Percentiles rank a stretch among this genome's conserved stretches.
Evolutionary conservation across 2,113 vertebrate species (phyloP).

Genomic region (Diadophis punctatus): DNA sequence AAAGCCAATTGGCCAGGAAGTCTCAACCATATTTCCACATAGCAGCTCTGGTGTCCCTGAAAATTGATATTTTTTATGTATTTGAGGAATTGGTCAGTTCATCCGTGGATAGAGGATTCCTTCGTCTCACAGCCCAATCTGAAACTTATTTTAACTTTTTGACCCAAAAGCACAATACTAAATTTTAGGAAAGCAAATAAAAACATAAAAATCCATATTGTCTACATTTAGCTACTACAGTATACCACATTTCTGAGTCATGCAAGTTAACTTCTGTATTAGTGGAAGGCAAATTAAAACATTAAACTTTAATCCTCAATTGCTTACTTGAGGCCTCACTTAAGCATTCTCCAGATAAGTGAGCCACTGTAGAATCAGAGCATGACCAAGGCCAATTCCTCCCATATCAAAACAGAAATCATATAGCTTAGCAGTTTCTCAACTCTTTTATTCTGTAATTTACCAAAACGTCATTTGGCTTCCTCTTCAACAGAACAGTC

Average conservation of each 20-base stretch:
- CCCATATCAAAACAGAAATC: slow-evolving; percentile 16
- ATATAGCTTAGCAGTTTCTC: background rate
- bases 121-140: background rate
- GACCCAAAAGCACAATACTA: background rate
- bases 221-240: background rate
- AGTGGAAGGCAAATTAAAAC: background rate
- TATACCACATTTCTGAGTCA: background rate
- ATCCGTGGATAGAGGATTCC: background rate
- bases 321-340: background rate
- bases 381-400: background rate
- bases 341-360: background rate
- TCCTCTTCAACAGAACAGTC: background rate
- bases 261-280: background rate
- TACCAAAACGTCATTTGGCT: background rate
- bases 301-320: background rate
- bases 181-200: background rate
- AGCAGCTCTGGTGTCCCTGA: background rate
- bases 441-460: background rate
- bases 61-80: background rate
- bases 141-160: background rate
- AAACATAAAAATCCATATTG: background rate
- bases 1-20: background rate
- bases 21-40: background rate
- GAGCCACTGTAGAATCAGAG: background rate
- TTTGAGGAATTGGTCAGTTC: background rate